phyloP scores from a whole-genome alignment of 2,888 invertebrate species.

The Cotesia congregata region DNA sequence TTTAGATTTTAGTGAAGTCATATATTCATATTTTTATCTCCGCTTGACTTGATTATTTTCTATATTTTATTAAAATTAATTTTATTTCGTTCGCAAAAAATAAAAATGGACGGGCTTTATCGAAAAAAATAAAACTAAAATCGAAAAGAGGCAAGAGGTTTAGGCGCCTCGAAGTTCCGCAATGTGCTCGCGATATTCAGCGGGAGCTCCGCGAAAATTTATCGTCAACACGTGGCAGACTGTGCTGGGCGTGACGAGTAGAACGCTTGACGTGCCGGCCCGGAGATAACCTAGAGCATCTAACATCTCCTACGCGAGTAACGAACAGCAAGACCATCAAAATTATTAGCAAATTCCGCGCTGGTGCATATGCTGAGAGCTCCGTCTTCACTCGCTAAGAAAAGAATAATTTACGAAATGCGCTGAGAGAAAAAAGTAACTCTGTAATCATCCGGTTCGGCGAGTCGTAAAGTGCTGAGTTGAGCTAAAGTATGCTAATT shows the following conservation, averaged over 20 bases:
- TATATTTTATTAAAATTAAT: neutral
- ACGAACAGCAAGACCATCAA: slow-evolving; percentile 33
- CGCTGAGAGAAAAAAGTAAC: slow-evolving; percentile 8
- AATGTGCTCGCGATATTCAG: slow-evolving; percentile 33
- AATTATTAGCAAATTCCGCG: slow-evolving; percentile 49
- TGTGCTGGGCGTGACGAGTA: slow-evolving; percentile 38
- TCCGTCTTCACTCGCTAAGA: slow-evolving; percentile 9
- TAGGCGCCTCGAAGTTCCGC: slow-evolving; percentile 34
- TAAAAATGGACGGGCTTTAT: neutral
- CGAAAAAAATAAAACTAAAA: neutral
- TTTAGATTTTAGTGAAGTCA: neutral
- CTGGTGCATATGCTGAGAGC: slow-evolving; percentile 28
- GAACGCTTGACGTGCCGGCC: slow-evolving; percentile 39
- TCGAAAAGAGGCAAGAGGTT: neutral
- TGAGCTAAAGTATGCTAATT: neutral
- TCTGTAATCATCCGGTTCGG: slow-evolving; percentile 34
- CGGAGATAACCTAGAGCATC: slow-evolving; percentile 39
- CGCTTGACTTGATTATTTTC: neutral
- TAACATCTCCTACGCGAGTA: slow-evolving; percentile 11
- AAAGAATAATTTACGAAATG: slow-evolving; percentile 26
- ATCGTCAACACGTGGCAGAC: slow-evolving; percentile 57
- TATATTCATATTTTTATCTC: neutral
- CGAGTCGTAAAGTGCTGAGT: slow-evolving; percentile 25
- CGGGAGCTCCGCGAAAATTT: slow-evolving; percentile 51
- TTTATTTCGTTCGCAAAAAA: neutral